Conservation (phyloP, 2,797 vertebrate genomes). For the Neoniphon sammara region DNA sequence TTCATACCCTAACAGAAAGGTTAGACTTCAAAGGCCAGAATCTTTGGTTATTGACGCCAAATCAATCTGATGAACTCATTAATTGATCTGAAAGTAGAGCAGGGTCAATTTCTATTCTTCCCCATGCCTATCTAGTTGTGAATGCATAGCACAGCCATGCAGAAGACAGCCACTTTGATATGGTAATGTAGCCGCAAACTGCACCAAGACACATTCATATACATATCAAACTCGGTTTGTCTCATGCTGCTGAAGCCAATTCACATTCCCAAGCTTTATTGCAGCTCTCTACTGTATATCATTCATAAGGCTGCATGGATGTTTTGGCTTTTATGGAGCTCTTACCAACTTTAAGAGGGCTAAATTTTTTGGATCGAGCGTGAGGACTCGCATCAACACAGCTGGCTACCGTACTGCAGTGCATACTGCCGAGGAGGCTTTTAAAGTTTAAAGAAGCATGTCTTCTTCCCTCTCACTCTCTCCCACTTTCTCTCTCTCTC, state of each 20-base stretch:
- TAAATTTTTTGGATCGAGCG: background rate
- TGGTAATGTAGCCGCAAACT: constrained; percentile 49
- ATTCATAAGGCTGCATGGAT: background rate
- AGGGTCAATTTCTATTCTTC: constrained; percentile 33
- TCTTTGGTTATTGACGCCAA: constrained; percentile 35
- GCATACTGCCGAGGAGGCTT: background rate
- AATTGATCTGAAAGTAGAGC: constrained; percentile 45
- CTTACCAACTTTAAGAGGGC: background rate
- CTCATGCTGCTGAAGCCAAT: constrained; percentile 4
- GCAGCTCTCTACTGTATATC: background rate
- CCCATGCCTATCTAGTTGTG: constrained; percentile 9
- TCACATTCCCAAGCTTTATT: background rate
- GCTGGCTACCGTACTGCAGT: background rate
- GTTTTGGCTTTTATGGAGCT: background rate
- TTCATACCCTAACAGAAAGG: background rate
- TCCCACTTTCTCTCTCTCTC: background rate
- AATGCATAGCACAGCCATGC: constrained; percentile 12
- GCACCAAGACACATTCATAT: constrained; percentile 25
- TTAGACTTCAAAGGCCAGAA: constrained; percentile 40
- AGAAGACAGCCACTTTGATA: constrained; percentile 52
- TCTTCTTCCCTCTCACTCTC: background rate
- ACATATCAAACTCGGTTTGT: constrained; percentile 36
- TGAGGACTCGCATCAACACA: background rate
- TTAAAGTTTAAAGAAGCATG: background rate
- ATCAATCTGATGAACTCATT: constrained; percentile 25